Evolutionary conservation across 2,797 vertebrate genomes (phyloP), one percentile per base, ranked within the genome.

Genomic region (Dendrocincla fuliginosa): DNA sequence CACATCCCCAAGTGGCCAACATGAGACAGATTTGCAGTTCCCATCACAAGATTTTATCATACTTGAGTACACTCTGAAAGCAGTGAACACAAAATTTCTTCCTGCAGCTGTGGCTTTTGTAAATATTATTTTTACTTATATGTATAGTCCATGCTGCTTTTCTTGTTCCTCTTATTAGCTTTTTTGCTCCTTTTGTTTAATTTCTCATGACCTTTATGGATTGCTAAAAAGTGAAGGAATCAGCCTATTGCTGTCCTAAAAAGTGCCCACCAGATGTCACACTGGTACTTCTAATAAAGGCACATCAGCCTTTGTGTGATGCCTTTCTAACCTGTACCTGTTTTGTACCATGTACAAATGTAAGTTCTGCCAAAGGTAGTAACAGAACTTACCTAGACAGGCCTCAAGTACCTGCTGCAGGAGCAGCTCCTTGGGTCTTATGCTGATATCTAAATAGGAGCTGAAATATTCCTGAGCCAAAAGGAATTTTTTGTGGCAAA

Each of bases 251-350:
- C 90, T 91, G 25, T 87, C 5, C 14, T 44, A 1, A 6, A 11
- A 64, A 28, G 5, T 30, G 42, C 32, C 95, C 95, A 91, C 81
- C 87, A 94, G 96, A 33, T 96, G 96, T 94, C 96, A 91, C 35
- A 39, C 87, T 85, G 59, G 35, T 81, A 59, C 84, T 63, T 80
- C 76, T 35, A 18, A 73, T 53, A 8, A 3, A 2, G 42, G 23
- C 33, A 11, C 27, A 37, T 32, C 52, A 27, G 19, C 20, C 50
- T 5, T 1, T 18, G 16, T 44, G 16, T 59, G 5, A 2, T 23
- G 68, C 27, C 53, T 60, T 25, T 30, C 30, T 61, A 44, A 56
- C 27, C 20, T 32, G 1, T 6, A 10, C 3, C 17, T 2, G 1
- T 6, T 5, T 67, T 89, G 63, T 37, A 23, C 39, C 11, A 3